Evolutionary conservation across 2,888 invertebrate species (phyloP).

Genomic region (Lasioglossum vierecki): DNA sequence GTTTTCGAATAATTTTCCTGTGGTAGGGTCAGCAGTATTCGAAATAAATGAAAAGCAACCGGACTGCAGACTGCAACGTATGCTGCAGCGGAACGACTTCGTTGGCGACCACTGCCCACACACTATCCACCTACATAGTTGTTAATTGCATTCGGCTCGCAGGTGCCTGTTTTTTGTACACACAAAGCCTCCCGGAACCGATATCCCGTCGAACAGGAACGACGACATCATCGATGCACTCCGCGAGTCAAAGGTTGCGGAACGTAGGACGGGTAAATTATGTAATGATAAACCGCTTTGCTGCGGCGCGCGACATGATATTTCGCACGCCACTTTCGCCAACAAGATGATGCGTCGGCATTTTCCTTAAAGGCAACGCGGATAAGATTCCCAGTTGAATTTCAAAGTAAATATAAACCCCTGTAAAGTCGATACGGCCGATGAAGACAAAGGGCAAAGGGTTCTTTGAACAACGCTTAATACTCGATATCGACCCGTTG

Average conservation of each 20-base stretch:
- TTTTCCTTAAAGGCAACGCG: background rate
- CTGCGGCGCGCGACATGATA: background rate
- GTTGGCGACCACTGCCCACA: background rate
- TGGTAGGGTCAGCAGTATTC: background rate
- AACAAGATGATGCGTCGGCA: background rate
- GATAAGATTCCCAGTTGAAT: constrained; percentile 22
- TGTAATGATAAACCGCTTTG: constrained; percentile 11
- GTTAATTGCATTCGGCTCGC: constrained; percentile 16
- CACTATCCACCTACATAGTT: background rate
- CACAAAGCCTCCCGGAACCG: constrained; percentile 27
- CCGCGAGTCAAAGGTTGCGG: constrained; percentile 11
- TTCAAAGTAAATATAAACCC: constrained; percentile 21
- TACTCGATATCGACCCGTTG: constrained; percentile 29
- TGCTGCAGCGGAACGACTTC: background rate
- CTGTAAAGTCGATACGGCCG: background rate
- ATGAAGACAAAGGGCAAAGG: constrained; percentile 18
- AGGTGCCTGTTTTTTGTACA: background rate
- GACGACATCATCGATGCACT: constrained; percentile 18
- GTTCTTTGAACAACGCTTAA: constrained; percentile 28
- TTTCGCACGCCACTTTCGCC: background rate
- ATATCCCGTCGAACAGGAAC: constrained; percentile 38
- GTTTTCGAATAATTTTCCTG: background rate
- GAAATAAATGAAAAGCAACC: background rate
- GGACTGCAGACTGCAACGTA: background rate
- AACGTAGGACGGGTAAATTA: constrained; percentile 36